Evolutionary conservation across 2,113 vertebrate species (phyloP), one percentile per base, ranked within the genome.

Genomic region (Zosterops pallidus): DNA sequence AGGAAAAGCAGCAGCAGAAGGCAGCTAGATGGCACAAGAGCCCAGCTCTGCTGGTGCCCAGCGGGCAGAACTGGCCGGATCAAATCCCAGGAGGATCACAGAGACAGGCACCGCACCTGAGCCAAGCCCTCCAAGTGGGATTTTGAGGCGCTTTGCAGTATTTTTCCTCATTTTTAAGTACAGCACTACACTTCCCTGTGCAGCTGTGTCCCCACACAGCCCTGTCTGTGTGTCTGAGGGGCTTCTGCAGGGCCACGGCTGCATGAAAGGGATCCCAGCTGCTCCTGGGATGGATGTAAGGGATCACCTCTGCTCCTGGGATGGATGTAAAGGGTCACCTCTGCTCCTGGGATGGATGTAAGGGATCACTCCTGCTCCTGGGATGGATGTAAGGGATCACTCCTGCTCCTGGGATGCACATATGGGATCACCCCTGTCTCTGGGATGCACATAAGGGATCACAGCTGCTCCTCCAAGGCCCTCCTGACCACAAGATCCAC

Each of bases 371-470:
- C 10, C 10, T 39, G 11, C 39, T 39, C 39, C 39, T 39, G 39
- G 39, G 10, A 39, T 39, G 39, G 39, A 39, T 0, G 0, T 1
- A 9, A 3, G 42, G 23, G 26, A 33, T 24, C 2, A 26, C 2
- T 1, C 8, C 25, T 60, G 24, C 49, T 55, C 23, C 60, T 42
- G 49, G 68, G 55, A n/a, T 23, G 13, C 21, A n/a, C 21, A 6
- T 3, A n/a, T 9, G 55, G 56, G n/a, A 59, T 59, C 22, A 59
- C 2, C 9, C 22, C 56, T 59, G n/a, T 49, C 44, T 25, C 62
- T 37, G 26, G 64, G 56, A 12, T 2, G 6, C 2, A 11, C 0
- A 0, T 1, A 4, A 4, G 64, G 28, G 14, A 41, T 21, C 2
- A 12, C 7, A 1, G 4, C 19, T 59, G 31, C 47, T 64, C n/a